Evolutionary conservation across 2,888 invertebrate species (phyloP).

Genomic region (Ryuthela nishihirai): DNA sequence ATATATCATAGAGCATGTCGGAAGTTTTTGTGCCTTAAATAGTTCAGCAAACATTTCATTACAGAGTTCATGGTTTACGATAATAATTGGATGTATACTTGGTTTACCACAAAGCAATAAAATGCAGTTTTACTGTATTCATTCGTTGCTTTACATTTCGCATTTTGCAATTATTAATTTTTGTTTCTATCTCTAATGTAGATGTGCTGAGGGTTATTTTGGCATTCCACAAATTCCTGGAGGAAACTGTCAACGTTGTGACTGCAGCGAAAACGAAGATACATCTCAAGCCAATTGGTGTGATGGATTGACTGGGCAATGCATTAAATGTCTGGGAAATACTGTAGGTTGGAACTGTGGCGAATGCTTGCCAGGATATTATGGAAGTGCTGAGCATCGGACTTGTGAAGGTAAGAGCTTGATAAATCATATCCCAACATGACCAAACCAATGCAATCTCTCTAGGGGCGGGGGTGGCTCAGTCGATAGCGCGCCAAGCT

Average conservation of each 20-base stretch:
- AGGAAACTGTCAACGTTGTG: slow-evolving; percentile 70
- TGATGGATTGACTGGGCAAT: slow-evolving; percentile 66
- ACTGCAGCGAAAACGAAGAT: slow-evolving; percentile 87
- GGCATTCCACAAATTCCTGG: slow-evolving; percentile 72
- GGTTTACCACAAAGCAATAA: too few relatives aligned
- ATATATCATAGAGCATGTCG: too few relatives aligned
- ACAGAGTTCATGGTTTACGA: too few relatives aligned
- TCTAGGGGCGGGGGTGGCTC: not conserved
- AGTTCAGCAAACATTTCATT: too few relatives aligned
- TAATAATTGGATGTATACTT: too few relatives aligned
- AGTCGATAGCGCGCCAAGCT: not conserved
- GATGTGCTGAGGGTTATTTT: slow-evolving; percentile 78
- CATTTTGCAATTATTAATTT: too few relatives aligned
- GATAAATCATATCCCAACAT: not conserved
- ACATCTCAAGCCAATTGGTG: slow-evolving; percentile 55
- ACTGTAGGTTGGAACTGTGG: slow-evolving; percentile 55
- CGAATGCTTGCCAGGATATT: slow-evolving; percentile 33
- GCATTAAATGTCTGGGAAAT: slow-evolving; percentile 54
- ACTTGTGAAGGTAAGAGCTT: slow-evolving; percentile 25
- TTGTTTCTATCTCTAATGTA: too few relatives aligned
- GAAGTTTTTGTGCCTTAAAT: too few relatives aligned
- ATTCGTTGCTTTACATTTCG: too few relatives aligned
- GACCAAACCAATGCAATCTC: not conserved
- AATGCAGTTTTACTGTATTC: too few relatives aligned
- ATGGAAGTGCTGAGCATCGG: slow-evolving; percentile 22